Evolutionary conservation across 2,888 invertebrate species (phyloP), one percentile per base, ranked within the genome.

Genomic region (Nemurella pictetii): DNA sequence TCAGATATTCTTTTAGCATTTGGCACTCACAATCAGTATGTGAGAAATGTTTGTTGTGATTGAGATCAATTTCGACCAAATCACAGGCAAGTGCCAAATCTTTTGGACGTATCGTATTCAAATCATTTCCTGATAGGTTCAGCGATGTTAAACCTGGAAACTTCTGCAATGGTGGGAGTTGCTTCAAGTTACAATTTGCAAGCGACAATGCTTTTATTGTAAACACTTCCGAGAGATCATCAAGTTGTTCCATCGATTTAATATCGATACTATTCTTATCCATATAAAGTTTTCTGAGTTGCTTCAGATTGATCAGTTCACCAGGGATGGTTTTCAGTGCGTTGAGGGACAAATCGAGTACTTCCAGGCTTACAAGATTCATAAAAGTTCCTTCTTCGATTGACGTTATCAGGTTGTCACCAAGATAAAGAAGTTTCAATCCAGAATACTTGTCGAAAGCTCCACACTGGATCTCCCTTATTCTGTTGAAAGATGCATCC

Each of bases 11-110:
- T 7, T 86, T 74, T 36, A 87, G 77, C 15, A 83, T 32, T 25
- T 85, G 84, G 73, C 87, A 87, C 30, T 85, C 85, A 74, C 87
- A 87, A 7, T 77, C 80, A 15, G n/a, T 25, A 29, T 35, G 29
- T 1, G 78, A 84, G n/a, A 85, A 35, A 87, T 87, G 87, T 89
- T 89, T 81, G 87, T 86, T 86, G 89, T 87, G 88, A 83, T 89
- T 89, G 88, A 92, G 88, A 88, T 94, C 94, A 73, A 95, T 91
- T 86, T 90, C 91, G 85, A 90, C 90, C 35, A 95, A 90, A 85
- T 92, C 92, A 89, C 95, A 95, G 90, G 94, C 92, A 0, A 92
- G 90, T 0, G 94, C 93, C 87, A 95, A 91, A 84, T 93, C 92
- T 30, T 91, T 89, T 3, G 93, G 90, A 3, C 90, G 90, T 0